These are phyloP conservation scores for Talpa occidentalis DNA, from an alignment of 2,113 vertebrate species.

Conservation along the genomic window DNA sequence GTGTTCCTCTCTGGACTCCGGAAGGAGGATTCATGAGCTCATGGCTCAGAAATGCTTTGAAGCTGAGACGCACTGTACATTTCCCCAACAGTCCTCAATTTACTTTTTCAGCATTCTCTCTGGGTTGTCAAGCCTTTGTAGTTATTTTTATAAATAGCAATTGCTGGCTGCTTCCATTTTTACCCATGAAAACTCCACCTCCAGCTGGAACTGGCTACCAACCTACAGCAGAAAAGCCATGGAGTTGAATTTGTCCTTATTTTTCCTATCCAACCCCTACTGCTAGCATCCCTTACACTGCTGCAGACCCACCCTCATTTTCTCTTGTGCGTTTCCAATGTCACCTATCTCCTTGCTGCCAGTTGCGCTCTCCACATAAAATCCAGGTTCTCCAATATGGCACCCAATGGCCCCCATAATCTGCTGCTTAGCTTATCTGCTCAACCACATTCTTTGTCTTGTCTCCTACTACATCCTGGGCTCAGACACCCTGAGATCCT, in stretches of 20 bases:
- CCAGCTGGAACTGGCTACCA: constrained; percentile 24
- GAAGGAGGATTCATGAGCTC: constrained; percentile 69
- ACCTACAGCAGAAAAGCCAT: background rate
- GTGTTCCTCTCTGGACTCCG: background rate
- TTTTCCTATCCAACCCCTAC: background rate
- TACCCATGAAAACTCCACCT: constrained; percentile 72
- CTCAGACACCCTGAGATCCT: background rate
- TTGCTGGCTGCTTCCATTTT: constrained; percentile 79
- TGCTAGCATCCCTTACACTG: background rate
- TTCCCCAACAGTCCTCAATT: constrained; percentile 77
- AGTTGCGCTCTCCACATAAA: background rate
- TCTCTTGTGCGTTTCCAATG: background rate
- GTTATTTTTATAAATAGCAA: constrained; percentile 80
- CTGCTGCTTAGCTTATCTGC: background rate
- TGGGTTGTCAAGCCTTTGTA: constrained; percentile 80
- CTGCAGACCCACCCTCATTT: background rate
- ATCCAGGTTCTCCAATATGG: background rate
- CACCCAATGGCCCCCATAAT: background rate
- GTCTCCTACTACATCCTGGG: background rate
- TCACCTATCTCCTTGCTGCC: background rate
- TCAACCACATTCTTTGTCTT: background rate
- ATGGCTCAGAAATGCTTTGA: constrained; percentile 77
- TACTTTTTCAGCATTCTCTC: constrained; percentile 79
- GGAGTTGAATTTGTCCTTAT: background rate
- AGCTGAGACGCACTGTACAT: constrained; percentile 75